Evolutionary conservation across 1,140 invertebrate genomes (phyloP), one percentile per base, ranked within the genome.

Genomic region (Diuraphis noxia): DNA sequence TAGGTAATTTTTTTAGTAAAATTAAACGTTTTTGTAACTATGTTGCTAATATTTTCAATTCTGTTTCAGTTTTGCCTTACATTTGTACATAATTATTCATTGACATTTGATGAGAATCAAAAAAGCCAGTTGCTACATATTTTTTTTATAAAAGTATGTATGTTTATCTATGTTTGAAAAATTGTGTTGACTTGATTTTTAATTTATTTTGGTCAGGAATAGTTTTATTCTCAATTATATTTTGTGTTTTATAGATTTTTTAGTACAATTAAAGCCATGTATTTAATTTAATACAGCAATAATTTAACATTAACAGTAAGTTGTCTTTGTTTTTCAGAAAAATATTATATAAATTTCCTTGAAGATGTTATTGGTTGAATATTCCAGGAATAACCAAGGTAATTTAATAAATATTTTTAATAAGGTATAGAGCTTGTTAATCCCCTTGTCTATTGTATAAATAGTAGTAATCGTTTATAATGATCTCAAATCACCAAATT

Each of bases 81-180:
- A 21, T 79, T 34, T 90, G n/a, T 82, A 91, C 17, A 81, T 82
- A 82, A 46, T 23, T 82, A 81, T n/a, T 79, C 84, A 46, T 82
- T 49, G 34, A 91, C 77, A 82, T 91, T 82, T 52, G 43, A 91
- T 91, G 43, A 34, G 13, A 30, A 82, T 81, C 43, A 81, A 91
- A 81, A 38, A 43, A 49, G 5, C 25, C 23, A 46, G 34, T 82
- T 43, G 46, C 77, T 43, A n/a, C 25, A 21, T 52, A 36, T 49
- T 86, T 41, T 40, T 43, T 81, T 49, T 79, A 82, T 52, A 82
- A 91, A 91, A 91, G 89, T 91, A 81, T 82, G 89, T 36, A 72
- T 21, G 40, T 72, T 63, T 63, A 6, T 40, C 40, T 38, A 23
- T 34, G n/a, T 30, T 56, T 30, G 9, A 56, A 30, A 56, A 56